A percentile compares a stretch with the other conserved stretches of the same genome.
phyloP scores from a whole-genome alignment of 2,888 invertebrate genomes.

The Archips crataeganus region DNA sequence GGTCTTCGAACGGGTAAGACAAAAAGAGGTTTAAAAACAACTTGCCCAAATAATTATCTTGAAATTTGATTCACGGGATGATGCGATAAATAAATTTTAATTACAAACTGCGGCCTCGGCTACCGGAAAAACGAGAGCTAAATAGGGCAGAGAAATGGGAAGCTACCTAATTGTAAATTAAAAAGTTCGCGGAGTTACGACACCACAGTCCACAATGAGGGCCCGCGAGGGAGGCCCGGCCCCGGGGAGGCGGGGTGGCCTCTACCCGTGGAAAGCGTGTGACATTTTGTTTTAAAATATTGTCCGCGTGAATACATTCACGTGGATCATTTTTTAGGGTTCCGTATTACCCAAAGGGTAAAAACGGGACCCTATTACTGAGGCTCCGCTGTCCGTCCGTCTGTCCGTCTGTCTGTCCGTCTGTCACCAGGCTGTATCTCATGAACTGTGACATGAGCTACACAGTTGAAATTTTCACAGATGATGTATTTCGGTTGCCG shows the following conservation, averaged over 20 bases:
- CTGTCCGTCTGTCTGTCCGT: too few relatives aligned
- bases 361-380: too few relatives aligned
- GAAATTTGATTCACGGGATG: constrained; percentile 65
- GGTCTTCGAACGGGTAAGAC: neutral
- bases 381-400: too few relatives aligned
- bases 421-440: too few relatives aligned
- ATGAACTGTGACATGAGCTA: too few relatives aligned
- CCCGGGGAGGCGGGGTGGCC: constrained; percentile 59
- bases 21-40: neutral
- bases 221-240: constrained; percentile 64
- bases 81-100: constrained; percentile 83
- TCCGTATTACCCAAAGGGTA: too few relatives aligned
- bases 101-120: constrained; percentile 75
- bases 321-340: constrained; percentile 84
- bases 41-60: constrained; percentile 51
- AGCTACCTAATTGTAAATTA: constrained; percentile 87
- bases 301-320: constrained; percentile 84
- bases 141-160: constrained; percentile 86
- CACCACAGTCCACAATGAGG: constrained; percentile 85
- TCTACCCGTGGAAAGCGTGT: constrained; percentile 82
- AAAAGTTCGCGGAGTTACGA: constrained; percentile 86
- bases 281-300: constrained; percentile 86
- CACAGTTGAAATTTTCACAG: too few relatives aligned
- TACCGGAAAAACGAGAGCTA: constrained; percentile 84
- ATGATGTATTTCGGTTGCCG: too few relatives aligned